phyloP scores from a whole-genome alignment of 2,113 vertebrate species.

The Dasyurus viverrinus region DNA sequence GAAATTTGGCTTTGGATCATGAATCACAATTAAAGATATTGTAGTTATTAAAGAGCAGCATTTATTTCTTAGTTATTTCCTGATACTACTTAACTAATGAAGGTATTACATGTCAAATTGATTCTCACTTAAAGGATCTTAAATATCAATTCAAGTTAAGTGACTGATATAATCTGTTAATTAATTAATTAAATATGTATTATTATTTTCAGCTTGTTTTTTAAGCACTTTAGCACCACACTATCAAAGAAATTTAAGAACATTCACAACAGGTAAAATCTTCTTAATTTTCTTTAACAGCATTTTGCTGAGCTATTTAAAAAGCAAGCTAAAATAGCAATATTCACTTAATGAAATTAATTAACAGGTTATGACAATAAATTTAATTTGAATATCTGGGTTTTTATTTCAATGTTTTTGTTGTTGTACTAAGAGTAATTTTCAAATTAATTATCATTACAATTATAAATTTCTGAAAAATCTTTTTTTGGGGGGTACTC shows the following conservation, averaged over 20 bases:
- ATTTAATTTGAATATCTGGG: background rate
- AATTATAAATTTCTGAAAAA: background rate
- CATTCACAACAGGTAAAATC: background rate
- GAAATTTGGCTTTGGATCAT: background rate
- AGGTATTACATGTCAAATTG: background rate
- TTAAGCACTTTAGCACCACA: background rate
- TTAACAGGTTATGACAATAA: background rate
- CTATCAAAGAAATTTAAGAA: background rate
- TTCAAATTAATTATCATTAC: background rate
- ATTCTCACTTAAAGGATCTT: background rate
- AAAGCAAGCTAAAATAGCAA: background rate
- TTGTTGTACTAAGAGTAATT: background rate
- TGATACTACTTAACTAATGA: background rate
- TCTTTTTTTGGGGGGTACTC: background rate
- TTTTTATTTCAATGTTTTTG: background rate
- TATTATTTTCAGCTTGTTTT: background rate
- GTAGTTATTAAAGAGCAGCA: background rate
- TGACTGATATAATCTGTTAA: background rate
- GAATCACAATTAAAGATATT: conserved; percentile 27
- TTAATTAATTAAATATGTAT: background rate
- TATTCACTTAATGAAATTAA: background rate
- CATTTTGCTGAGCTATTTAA: background rate
- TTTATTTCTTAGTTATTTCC: conserved; percentile 21
- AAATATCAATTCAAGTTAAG: background rate
- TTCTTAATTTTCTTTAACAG: background rate